phyloP scores from a whole-genome alignment of 2,797 vertebrate species.

The Gila robusta region DNA sequence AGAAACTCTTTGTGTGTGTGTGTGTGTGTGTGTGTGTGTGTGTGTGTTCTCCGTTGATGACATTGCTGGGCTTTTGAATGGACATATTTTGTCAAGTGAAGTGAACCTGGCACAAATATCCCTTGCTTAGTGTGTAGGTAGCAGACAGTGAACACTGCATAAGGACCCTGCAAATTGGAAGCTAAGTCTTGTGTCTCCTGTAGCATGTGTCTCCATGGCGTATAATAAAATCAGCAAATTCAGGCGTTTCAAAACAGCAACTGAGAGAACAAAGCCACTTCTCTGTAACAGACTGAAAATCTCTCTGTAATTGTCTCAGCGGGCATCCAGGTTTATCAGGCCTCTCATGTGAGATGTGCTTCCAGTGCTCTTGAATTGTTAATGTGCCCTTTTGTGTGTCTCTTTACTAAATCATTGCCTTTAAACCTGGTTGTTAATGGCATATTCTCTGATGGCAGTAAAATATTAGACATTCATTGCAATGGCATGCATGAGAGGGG shows the following conservation, averaged over 20 bases:
- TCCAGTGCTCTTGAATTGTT: slow-evolving; percentile 74
- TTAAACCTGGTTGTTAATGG: slow-evolving; percentile 64
- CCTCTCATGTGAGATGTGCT: slow-evolving; percentile 27
- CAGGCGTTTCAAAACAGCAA: background rate
- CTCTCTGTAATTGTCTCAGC: background rate
- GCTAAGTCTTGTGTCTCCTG: background rate
- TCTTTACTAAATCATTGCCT: slow-evolving; percentile 68
- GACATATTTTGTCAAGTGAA: background rate
- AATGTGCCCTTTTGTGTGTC: slow-evolving; percentile 73
- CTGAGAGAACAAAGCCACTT: background rate
- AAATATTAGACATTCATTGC: slow-evolving; percentile 26
- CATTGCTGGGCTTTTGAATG: background rate
- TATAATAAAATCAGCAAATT: slow-evolving; percentile 5
- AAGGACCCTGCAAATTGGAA: background rate
- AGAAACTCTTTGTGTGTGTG: background rate
- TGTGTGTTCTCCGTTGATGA: background rate
- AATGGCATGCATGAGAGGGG: slow-evolving; percentile 41
- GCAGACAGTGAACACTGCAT: no score
- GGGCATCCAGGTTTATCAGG: background rate
- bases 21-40: background rate
- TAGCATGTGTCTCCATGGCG: background rate
- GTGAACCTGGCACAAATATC: background rate
- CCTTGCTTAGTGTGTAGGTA: background rate
- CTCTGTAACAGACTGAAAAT: background rate
- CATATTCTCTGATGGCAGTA: slow-evolving; percentile 61